A percentile compares a stretch with the other conserved stretches of the same genome.
Evolutionary conservation across 2,113 vertebrate genomes (phyloP).

Genomic region (Hypanus sabinus): DNA sequence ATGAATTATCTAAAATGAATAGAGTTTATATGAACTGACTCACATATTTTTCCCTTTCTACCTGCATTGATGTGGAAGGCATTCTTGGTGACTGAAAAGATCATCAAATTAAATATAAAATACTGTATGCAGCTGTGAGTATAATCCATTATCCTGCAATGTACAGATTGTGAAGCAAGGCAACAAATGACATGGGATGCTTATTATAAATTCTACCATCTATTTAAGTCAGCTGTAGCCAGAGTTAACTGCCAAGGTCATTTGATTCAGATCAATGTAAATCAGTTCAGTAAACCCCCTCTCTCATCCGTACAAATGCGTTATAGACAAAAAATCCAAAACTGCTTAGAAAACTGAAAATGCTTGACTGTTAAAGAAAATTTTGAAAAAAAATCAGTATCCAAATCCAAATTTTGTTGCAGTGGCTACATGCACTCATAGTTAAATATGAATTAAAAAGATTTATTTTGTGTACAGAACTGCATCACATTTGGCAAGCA

Average conservation of each 20-base stretch:
- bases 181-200: constrained; percentile 4
- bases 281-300: not conserved
- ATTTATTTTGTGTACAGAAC: not conserved
- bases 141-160: not conserved
- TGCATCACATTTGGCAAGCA: not conserved
- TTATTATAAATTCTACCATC: constrained; percentile 16
- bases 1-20: constrained; percentile 35
- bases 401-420: not conserved
- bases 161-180: constrained; percentile 15
- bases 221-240: constrained; percentile 13
- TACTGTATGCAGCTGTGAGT: not conserved
- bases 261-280: constrained; percentile 13
- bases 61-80: not conserved
- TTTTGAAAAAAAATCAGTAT: not conserved
- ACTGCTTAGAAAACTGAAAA: not conserved
- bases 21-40: not conserved
- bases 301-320: not conserved
- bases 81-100: not conserved
- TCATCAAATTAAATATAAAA: constrained; percentile 3
- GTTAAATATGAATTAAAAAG: not conserved
- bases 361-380: not conserved
- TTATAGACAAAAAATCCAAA: not conserved
- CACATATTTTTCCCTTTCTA: not conserved
- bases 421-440: not conserved
- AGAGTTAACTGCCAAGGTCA: not conserved